Conservation (phyloP, 2,113 vertebrate genomes). For the Scalopus aquaticus region DNA sequence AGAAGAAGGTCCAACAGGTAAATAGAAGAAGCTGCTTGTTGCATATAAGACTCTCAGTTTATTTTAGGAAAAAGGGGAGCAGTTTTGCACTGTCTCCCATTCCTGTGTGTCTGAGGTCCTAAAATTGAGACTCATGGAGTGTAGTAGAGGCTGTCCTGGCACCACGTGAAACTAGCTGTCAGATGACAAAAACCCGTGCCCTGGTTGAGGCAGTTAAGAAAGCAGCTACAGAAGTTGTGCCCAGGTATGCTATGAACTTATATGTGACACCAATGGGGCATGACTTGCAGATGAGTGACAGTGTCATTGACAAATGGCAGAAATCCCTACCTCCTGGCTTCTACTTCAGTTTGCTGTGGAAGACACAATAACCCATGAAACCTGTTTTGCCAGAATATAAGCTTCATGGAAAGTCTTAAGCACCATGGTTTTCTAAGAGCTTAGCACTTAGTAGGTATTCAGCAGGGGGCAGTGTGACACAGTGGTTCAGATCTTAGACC, state of each 20-base stretch:
- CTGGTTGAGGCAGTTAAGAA: background rate
- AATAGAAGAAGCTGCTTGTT: background rate
- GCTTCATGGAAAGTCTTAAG: background rate
- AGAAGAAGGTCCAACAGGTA: background rate
- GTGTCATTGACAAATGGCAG: background rate
- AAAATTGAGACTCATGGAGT: background rate
- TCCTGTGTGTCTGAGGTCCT: background rate
- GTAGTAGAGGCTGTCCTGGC: background rate
- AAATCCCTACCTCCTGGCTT: background rate
- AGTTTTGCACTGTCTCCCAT: background rate
- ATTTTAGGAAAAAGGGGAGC: background rate
- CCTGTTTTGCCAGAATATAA: background rate
- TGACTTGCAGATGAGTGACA: background rate
- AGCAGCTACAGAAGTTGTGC: background rate
- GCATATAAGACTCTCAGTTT: background rate
- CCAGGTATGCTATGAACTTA: rapidly evolving
- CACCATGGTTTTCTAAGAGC: background rate
- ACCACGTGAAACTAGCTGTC: background rate
- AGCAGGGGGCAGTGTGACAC: conserved; percentile 77
- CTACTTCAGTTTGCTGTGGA: background rate
- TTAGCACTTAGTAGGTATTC: conserved; percentile 74
- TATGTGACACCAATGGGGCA: background rate
- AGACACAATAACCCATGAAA: background rate
- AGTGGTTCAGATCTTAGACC: background rate
- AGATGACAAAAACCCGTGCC: background rate